These are phyloP conservation scores for Leptoteleia sp. DNA, from an alignment of 1,140 invertebrate species.

Conservation along the genomic window DNA sequence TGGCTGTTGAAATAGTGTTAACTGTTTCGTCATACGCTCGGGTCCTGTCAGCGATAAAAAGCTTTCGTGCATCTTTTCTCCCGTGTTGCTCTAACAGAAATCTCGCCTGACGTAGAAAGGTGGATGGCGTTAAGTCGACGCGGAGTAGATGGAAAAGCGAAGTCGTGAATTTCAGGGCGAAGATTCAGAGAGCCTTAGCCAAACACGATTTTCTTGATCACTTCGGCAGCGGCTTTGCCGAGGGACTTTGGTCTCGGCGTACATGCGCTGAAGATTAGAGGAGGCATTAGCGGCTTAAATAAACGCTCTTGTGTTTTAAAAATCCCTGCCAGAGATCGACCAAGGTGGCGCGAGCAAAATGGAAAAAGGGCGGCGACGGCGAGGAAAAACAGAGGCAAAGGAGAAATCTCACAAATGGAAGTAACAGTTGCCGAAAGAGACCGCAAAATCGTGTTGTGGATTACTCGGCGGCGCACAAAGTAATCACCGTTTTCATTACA, in stretches of 20 bases:
- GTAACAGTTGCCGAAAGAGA: constrained; percentile 39
- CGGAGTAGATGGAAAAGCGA: constrained; percentile 46
- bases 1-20: constrained; percentile 18
- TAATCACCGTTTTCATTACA: constrained; percentile 56
- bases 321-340: constrained; percentile 19
- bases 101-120: constrained; percentile 40
- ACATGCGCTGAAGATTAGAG: constrained; percentile 53
- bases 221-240: constrained; percentile 41
- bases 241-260: constrained; percentile 29
- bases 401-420: constrained; percentile 43
- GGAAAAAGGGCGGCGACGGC: constrained; percentile 29
- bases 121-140: constrained; percentile 42
- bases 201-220: constrained; percentile 64
- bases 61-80: constrained; percentile 36
- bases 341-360: constrained; percentile 5
- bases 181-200: constrained; percentile 44
- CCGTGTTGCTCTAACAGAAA: constrained; percentile 30
- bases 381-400: constrained; percentile 35
- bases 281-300: constrained; percentile 65
- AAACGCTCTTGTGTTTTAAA: constrained; percentile 56
- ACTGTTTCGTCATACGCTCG: constrained; percentile 12
- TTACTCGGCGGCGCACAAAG: constrained; percentile 38
- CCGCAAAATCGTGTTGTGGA: constrained; percentile 28
- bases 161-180: constrained; percentile 34
- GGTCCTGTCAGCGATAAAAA: constrained; percentile 24